Conservation (phyloP, 2,888 invertebrate genomes). For the Periphyllus acericola region DNA sequence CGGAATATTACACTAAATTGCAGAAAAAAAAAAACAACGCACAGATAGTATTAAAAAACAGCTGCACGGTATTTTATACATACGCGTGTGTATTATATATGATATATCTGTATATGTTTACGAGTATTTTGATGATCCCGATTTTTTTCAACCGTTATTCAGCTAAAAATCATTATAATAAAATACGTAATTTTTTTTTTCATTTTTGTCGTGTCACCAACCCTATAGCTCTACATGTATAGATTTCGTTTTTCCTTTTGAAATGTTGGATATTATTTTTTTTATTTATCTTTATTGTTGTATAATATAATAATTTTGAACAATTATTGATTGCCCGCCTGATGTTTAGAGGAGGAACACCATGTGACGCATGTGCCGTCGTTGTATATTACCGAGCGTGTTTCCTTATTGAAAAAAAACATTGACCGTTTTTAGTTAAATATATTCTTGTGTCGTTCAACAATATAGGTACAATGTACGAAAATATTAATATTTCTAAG, state of each 20-base stretch:
- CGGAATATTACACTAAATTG: slow-evolving; percentile 43
- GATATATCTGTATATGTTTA: slow-evolving; percentile 9
- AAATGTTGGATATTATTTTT: slow-evolving; percentile 34
- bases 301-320: neutral
- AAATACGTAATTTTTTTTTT: slow-evolving; percentile 41
- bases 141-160: slow-evolving; percentile 47
- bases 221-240: neutral
- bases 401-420: slow-evolving; percentile 6
- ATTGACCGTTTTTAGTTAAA: neutral
- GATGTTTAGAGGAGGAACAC: neutral
- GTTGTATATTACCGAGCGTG: neutral
- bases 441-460: neutral
- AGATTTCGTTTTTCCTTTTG: slow-evolving; percentile 11
- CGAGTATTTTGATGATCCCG: slow-evolving; percentile 50
- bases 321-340: slow-evolving; percentile 32
- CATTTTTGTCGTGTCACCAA: slow-evolving; percentile 44
- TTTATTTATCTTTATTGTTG: neutral
- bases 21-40: slow-evolving; percentile 37
- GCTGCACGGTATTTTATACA: slow-evolving; percentile 17
- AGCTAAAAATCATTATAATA: slow-evolving; percentile 45
- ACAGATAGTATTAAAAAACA: slow-evolving; percentile 44
- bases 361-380: neutral
- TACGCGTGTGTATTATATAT: neutral
- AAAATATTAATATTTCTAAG: slow-evolving; percentile 42
- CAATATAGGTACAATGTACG: neutral